Conservation (phyloP, 2,797 vertebrate genomes). For the Muscicapa comitata region DNA sequence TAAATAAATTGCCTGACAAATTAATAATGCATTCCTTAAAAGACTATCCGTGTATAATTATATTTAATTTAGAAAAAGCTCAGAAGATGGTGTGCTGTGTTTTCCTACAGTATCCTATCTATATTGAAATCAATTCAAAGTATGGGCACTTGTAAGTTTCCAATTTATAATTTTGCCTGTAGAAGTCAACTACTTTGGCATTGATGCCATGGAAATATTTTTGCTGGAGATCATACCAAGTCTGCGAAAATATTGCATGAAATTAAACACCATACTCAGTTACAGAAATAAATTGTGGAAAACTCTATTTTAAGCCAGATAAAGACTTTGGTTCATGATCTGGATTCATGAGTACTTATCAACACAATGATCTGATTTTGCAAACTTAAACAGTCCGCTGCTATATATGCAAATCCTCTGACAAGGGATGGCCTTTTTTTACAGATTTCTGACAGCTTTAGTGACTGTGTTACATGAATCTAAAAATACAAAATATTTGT, state of each 20-base stretch:
- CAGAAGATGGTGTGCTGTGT: neutral
- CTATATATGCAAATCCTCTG: neutral
- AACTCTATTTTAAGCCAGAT: neutral
- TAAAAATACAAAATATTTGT: neutral
- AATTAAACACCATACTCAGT: neutral
- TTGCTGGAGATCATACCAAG: neutral
- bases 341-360: neutral
- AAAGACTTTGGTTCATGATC: neutral
- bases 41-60: neutral
- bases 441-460: neutral
- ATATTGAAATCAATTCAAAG: neutral
- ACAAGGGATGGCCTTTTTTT: neutral
- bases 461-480: neutral
- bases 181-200: slow-evolving; percentile 7
- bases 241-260: neutral
- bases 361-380: neutral
- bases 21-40: slow-evolving; percentile 10
- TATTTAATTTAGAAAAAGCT: neutral
- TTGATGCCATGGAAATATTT: neutral
- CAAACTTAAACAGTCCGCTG: neutral
- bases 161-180: neutral
- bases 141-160: neutral
- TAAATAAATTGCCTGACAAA: neutral
- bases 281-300: neutral
- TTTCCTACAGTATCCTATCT: neutral